Evolutionary conservation across 1,140 invertebrate genomes (phyloP).

Genomic region (Nasonia vitripennis): DNA sequence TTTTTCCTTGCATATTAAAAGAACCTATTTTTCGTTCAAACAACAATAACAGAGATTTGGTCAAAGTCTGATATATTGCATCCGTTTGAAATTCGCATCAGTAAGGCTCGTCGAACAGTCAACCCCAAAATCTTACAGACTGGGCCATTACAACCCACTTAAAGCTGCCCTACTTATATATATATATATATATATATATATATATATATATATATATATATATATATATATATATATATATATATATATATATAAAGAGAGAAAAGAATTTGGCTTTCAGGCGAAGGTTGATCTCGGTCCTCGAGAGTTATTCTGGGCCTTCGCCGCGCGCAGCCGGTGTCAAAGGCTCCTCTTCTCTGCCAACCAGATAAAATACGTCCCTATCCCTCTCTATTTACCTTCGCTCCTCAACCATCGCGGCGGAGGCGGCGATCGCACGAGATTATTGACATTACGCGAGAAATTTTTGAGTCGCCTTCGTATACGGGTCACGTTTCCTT

Average conservation of each 20-base stretch:
- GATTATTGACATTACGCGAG: not conserved
- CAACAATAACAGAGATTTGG: too few species aligned
- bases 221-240: too few species aligned
- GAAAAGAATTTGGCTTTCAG: not conserved
- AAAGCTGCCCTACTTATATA: not conserved
- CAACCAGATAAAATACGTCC: conserved; percentile 40
- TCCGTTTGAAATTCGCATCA: too few species aligned
- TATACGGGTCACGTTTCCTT: conserved; percentile 36
- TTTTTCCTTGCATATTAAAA: too few species aligned
- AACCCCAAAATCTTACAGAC: not conserved
- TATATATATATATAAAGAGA: not conserved
- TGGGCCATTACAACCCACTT: too few species aligned
- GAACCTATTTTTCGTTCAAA: too few species aligned
- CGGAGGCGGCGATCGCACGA: not conserved
- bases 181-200: not conserved
- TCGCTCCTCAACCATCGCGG: not conserved
- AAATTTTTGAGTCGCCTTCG: not conserved
- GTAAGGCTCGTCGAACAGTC: too few species aligned
- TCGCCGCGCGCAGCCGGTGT: not conserved
- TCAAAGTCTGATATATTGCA: too few species aligned
- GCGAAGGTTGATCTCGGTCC: not conserved
- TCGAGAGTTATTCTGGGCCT: conserved; percentile 34
- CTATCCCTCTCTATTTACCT: conserved; percentile 14
- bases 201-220: too few species aligned
- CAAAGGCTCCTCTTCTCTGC: not conserved